Conservation (phyloP, 2,888 invertebrate species). For the Pardosa pseudoannulata region DNA sequence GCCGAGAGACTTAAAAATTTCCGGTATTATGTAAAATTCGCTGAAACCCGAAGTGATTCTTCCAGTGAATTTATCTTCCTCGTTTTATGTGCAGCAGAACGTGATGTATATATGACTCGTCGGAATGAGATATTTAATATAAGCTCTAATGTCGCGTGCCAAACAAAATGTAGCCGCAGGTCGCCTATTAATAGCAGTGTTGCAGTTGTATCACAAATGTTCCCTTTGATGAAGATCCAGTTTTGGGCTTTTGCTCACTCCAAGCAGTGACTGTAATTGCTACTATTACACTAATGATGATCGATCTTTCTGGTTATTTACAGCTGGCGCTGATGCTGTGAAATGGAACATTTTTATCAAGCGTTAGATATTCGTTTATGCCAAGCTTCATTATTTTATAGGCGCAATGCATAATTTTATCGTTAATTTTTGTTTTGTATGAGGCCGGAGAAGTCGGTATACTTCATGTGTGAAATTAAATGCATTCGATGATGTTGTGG, state of each 20-base stretch:
- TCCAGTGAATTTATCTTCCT: background rate
- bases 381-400: background rate
- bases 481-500: background rate
- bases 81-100: background rate
- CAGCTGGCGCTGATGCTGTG: background rate
- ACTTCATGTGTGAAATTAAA: background rate
- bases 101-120: background rate
- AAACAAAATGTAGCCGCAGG: background rate
- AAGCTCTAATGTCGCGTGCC: conserved; percentile 16
- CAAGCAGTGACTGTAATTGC: background rate
- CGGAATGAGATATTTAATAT: background rate
- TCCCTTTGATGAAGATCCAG: background rate
- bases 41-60: background rate
- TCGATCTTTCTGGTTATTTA: conserved; percentile 16
- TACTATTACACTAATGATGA: conserved; percentile 12
- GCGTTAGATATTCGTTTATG: background rate
- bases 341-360: conserved; percentile 6
- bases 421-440: background rate
- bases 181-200: conserved; percentile 11
- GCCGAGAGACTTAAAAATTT: background rate
- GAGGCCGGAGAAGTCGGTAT: background rate
- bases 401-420: background rate
- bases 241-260: background rate
- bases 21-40: background rate
- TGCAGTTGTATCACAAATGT: background rate